phyloP scores from a whole-genome alignment of 2,797 vertebrate genomes.

The Poliocrania exsul region DNA sequence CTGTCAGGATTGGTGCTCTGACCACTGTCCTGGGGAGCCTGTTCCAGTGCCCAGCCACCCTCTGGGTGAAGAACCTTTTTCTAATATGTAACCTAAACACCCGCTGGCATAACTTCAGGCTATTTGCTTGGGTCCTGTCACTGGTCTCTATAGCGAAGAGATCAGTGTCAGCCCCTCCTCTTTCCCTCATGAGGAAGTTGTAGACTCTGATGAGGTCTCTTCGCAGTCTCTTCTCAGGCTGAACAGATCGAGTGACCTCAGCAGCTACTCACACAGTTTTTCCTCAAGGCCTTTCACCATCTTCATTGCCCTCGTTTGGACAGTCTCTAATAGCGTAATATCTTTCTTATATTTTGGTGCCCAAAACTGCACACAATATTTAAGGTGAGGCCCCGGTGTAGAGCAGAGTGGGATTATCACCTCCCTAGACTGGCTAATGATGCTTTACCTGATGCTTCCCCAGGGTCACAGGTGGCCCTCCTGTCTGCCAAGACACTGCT shows the following conservation, averaged over 20 bases:
- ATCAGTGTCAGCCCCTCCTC: neutral
- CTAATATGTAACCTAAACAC: neutral
- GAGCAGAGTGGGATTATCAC: too few species aligned
- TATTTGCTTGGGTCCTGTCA: neutral
- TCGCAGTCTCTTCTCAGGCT: neutral
- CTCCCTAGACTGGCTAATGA: too few species aligned
- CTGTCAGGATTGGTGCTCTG: neutral
- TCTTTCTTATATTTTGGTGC: neutral
- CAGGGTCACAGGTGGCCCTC: too few species aligned
- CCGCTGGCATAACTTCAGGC: neutral
- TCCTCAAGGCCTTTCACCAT: neutral
- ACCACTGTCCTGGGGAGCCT: neutral
- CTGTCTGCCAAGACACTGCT: too few species aligned
- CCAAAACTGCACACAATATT: too few species aligned
- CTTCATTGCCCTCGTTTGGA: neutral
- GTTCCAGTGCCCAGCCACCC: neutral
- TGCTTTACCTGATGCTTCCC: too few species aligned
- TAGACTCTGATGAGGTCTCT: neutral
- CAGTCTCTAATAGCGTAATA: neutral
- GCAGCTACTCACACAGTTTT: neutral
- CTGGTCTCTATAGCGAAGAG: neutral
- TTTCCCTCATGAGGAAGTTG: neutral
- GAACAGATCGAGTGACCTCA: neutral
- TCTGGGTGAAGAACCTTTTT: neutral
- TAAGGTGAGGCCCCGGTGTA: too few species aligned